Conservation (phyloP, 2,113 vertebrate genomes). For the Dipodomys ordii region DNA sequence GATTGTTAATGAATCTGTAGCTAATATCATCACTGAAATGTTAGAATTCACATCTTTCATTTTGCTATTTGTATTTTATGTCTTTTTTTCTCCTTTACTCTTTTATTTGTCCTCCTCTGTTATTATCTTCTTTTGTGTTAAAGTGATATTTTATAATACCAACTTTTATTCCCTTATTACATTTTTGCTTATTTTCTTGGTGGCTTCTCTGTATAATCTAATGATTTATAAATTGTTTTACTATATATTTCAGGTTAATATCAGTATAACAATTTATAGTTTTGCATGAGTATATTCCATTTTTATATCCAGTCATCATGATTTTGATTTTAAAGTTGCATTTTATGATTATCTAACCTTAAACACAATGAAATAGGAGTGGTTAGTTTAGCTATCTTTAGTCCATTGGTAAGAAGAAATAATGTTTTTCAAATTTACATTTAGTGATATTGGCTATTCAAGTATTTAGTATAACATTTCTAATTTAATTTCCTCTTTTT, state of each 20-base stretch:
- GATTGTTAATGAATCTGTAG: neutral
- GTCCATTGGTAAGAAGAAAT: no score
- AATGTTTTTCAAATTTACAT: no score
- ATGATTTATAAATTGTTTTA: neutral
- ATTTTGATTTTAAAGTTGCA: neutral
- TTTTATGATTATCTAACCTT: neutral
- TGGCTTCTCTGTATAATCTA: neutral
- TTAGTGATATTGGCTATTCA: neutral
- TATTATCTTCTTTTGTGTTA: neutral
- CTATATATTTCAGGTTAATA: neutral
- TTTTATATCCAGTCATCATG: neutral
- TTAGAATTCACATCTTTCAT: neutral
- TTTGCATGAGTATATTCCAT: neutral
- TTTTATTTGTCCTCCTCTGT: neutral
- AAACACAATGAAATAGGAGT: neutral
- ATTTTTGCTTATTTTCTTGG: neutral
- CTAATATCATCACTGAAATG: neutral
- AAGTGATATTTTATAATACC: neutral
- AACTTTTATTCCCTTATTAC: neutral
- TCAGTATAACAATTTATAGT: neutral
- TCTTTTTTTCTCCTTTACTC: neutral
- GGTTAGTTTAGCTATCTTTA: neutral
- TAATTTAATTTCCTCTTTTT: neutral
- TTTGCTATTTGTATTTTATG: neutral
- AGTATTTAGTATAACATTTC: neutral